Evolutionary conservation across 2,888 invertebrate genomes (phyloP), one percentile per base, ranked within the genome.

Genomic region (Bursaphelenchus okinawaensis): DNA sequence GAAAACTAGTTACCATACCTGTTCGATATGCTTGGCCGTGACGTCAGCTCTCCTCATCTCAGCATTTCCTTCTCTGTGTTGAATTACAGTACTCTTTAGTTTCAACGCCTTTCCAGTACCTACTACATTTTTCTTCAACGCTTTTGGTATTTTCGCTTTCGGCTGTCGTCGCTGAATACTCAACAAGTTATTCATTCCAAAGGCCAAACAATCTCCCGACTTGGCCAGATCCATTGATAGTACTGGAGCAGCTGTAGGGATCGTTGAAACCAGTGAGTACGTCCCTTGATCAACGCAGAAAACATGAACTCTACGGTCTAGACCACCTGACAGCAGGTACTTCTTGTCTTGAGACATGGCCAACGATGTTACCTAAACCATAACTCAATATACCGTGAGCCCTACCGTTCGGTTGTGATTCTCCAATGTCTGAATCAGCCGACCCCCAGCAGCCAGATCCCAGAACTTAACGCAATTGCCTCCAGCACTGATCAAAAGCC

Each of bases 401-500:
- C 40, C 20, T 55, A 71, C 73, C 28, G 72, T 75, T 63, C 67
- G 96, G 84, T 94, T 93, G 84, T 98, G 96, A 76, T 92, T 90
- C 1, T 90, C 90, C 70, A 96, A 88, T 77, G 88, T 89, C 1
- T 91, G 89, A 24, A 96, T 83, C 62, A 92, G 85, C 82, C 90
- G 89, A 9, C 93, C 93, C 7, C 84, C 85, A 71, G 90, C 88
- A 59, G 93, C 87, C 6, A 90, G 88, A 83, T 96, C 95, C 94
- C 94, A 96, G 0, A 96, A 90, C 66, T 78, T 77, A 31, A 75
- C 68, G n/a, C 57, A 40, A 0, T 62, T 51, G 3, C 78, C 77
- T 87, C 88, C 94, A 66, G 93, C 93, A 76, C 92, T 91, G 55
- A 93, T 86, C 81, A 95, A 90, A 77, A 95, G 87, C 52, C 92